Base-by-base conservation (phyloP, 2,888 invertebrate species). In the Gastrophysa polygoni region DNA sequence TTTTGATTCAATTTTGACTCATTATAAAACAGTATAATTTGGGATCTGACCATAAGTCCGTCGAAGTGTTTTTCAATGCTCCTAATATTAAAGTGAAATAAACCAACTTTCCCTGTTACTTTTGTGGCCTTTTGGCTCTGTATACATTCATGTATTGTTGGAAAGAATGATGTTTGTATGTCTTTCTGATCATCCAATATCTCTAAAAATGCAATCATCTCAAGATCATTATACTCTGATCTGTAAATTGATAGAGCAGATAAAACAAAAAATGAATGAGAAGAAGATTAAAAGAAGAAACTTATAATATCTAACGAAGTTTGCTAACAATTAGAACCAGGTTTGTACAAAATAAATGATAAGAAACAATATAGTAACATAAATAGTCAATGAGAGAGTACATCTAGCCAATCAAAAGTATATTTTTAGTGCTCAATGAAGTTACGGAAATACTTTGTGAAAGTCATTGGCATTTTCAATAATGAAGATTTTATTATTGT, bases 11-110 rank as follows among this genome's bases (percentile, higher is more conserved):
- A 20, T 48, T 48, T 48, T 16, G 28, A 49, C 49, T 49, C 49
- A 49, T 49, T 16, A 49, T 49, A 49, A 49, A 8, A 49, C 14
- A 49, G 49, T n/a, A 49, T 49, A 49, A 28, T 49, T 49, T 28
- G 49, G 49, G 11, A 49, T 49, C 29, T 49, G 49, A 48, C 21
- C 48, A 48, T 48, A 11, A 48, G 48, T 14, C 8, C 48, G 11
- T 48, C 48, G 11, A 48, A 6, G 21, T 21, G 20, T 48, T 48
- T 14, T 48, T 48, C 10, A 32, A 48, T 48, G 21, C 48, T 48
- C 11, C 24, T 48, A 14, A 48, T 48, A 48, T 48, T 20, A 11
- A 48, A 48, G 14, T 10, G 20, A 16, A 21, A 49, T 21, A 49
- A 11, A 1, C 20, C 20, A 18, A 49, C 24, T 14, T 24, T 21